Conservation (phyloP, 2,888 invertebrate species). For the Teinopalpus imperialis region DNA sequence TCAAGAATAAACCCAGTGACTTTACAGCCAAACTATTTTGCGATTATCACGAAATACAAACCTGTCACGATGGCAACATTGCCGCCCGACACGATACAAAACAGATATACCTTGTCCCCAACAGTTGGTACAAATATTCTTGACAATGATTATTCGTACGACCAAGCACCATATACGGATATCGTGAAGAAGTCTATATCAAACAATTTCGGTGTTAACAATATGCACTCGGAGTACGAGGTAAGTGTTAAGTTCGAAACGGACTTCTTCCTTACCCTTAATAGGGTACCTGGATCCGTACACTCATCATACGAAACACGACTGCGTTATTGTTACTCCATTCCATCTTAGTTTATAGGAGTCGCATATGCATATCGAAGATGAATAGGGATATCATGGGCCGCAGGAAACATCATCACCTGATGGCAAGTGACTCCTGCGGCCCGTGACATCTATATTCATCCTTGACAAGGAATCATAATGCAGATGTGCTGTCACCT, state of each 20-base stretch:
- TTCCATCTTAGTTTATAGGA: too few relatives aligned
- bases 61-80: constrained; percentile 35
- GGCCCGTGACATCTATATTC: too few relatives aligned
- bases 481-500: too few relatives aligned
- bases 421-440: too few relatives aligned
- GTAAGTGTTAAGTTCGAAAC: too few relatives aligned
- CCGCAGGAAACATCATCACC: too few relatives aligned
- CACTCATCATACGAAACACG: neutral
- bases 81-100: constrained; percentile 18
- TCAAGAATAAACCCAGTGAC: constrained; percentile 41
- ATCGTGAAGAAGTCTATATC: constrained; percentile 31
- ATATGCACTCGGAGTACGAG: constrained; percentile 52
- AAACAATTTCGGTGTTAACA: constrained; percentile 29
- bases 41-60: constrained; percentile 43
- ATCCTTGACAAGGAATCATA: too few relatives aligned
- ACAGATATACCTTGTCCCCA: constrained; percentile 2
- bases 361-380: too few relatives aligned
- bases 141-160: constrained; percentile 24
- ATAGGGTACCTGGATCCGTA: too few relatives aligned
- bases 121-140: neutral
- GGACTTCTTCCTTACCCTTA: too few relatives aligned
- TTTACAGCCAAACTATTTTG: constrained; percentile 39
- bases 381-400: too few relatives aligned
- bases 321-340: too few relatives aligned
- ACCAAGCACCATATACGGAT: constrained; percentile 38